These are phyloP conservation scores for Astropecten irregularis DNA, from an alignment of 53 echinoderm and acorn worm genomes.

Conservation along the genomic window DNA sequence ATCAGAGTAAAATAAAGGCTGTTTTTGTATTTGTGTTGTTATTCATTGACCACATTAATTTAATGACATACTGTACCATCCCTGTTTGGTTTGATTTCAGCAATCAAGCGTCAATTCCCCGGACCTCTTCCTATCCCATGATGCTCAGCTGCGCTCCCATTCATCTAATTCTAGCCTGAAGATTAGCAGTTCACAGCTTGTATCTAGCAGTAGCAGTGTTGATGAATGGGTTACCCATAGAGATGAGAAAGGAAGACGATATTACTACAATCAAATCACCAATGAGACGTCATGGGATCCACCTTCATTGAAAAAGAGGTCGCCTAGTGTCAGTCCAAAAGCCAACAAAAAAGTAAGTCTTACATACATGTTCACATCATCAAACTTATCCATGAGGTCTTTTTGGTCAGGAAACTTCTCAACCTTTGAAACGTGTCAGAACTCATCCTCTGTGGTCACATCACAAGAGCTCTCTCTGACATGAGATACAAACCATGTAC, in stretches of 20 bases:
- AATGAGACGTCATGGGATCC: constrained; percentile 71
- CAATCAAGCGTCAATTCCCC: constrained; percentile 33
- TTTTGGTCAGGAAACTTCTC: too few species aligned
- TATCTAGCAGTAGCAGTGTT: not conserved
- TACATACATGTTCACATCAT: not conserved
- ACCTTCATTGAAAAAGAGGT: constrained; percentile 29
- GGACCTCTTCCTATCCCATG: constrained; percentile 2
- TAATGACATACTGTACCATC: too few species aligned
- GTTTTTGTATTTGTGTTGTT: too few species aligned
- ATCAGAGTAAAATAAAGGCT: too few species aligned
- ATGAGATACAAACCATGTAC: too few species aligned
- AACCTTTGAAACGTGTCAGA: not conserved
- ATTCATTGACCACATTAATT: too few species aligned
- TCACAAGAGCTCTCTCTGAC: too few species aligned
- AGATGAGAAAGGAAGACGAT: constrained; percentile 60
- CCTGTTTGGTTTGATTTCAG: too few species aligned
- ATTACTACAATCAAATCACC: constrained; percentile 61
- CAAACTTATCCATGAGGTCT: too few species aligned
- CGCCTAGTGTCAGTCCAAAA: constrained; percentile 39
- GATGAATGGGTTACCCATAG: constrained; percentile 62
- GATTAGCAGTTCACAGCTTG: not conserved
- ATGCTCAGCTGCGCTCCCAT: not conserved
- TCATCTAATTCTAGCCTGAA: not conserved
- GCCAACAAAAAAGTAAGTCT: constrained; percentile 23
- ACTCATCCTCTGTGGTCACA: too few species aligned